Evolutionary conservation across 1,140 invertebrate species (phyloP).

Genomic region (Drosophila yakuba): DNA sequence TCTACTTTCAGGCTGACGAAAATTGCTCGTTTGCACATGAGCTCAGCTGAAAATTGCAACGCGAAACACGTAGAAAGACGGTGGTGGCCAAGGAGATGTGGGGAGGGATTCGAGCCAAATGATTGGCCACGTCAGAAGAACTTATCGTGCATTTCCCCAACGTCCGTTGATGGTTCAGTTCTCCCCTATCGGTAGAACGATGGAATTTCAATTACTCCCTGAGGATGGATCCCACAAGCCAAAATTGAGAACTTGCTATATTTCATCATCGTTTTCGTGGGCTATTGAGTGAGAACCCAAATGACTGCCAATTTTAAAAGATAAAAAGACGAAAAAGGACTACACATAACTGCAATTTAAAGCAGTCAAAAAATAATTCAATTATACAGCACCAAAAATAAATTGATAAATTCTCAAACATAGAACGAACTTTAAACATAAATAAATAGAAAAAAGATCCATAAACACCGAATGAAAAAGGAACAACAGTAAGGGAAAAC

Average conservation of each 20-base stretch:
- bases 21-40: slow-evolving; percentile 76
- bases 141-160: slow-evolving; percentile 67
- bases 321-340: not conserved
- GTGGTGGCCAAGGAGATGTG: not conserved
- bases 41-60: slow-evolving; percentile 80
- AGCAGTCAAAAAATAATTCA: slow-evolving; percentile 1
- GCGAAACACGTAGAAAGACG: slow-evolving; percentile 69
- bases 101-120: slow-evolving; percentile 41
- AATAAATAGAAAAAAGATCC: slow-evolving; percentile 17
- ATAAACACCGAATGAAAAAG: slow-evolving; percentile 12
- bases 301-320: slow-evolving; percentile 1
- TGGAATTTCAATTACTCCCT: slow-evolving; percentile 68
- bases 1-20: slow-evolving; percentile 43
- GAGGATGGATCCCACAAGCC: slow-evolving; percentile 11
- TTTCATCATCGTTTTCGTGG: slow-evolving; percentile 1
- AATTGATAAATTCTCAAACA: slow-evolving; percentile 29
- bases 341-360: not conserved
- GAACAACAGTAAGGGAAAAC: slow-evolving; percentile 8
- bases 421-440: slow-evolving; percentile 30
- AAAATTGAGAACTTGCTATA: slow-evolving; percentile 2
- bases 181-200: slow-evolving; percentile 49
- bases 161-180: slow-evolving; percentile 34
- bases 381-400: slow-evolving; percentile 27
- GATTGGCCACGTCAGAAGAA: slow-evolving; percentile 78
- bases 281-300: not conserved